Base-by-base conservation (phyloP, 1,140 invertebrate species). In the Neuroterus valhalla region DNA sequence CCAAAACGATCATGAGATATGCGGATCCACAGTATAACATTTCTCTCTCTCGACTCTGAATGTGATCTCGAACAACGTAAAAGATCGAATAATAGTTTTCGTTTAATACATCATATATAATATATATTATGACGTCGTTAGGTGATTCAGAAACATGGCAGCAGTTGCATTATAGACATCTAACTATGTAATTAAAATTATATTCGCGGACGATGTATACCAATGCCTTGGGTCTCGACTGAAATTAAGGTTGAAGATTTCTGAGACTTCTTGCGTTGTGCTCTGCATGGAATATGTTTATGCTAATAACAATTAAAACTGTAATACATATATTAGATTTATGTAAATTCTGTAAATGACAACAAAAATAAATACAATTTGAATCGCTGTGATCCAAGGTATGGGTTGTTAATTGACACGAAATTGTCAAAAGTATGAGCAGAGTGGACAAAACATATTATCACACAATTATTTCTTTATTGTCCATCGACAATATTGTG, bases 141-240 rank as follows among this genome's bases (percentile, higher is more conserved):
- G 62, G 68, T 75, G 72, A 62, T 15, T 62, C 55, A 26, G 31
- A 31, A 71, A 76, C 38, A 76, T 75, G 81, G 81, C 83, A 84
- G 78, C 76, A 75, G 76, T 78, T 82, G 81, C 83, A 78, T 78
- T 80, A 82, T 75, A 81, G 70, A 81, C 71, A 71, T 82, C 81
- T 82, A 84, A 84, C 78, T 82, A 82, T 82, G 79, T 84, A 82
- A 85, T 82, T 81, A 82, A 38, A 81, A 12, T 79, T 74, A 81
- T 82, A 48, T 48, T 48, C 79, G 84, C 79, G 75, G 78, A 83
- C 74, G 85, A 85, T 80, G 46, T 17, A 84, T 83, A 82, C 80
- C 78, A 82, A 85, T 88, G 84, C 86, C 85, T 88, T 88, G 85
- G 84, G 86, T 86, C 82, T 80, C 81, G 81, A 80, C 77, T 82